Conservation (phyloP, 2,113 vertebrate genomes). For the Syrrhaptes paradoxus region DNA sequence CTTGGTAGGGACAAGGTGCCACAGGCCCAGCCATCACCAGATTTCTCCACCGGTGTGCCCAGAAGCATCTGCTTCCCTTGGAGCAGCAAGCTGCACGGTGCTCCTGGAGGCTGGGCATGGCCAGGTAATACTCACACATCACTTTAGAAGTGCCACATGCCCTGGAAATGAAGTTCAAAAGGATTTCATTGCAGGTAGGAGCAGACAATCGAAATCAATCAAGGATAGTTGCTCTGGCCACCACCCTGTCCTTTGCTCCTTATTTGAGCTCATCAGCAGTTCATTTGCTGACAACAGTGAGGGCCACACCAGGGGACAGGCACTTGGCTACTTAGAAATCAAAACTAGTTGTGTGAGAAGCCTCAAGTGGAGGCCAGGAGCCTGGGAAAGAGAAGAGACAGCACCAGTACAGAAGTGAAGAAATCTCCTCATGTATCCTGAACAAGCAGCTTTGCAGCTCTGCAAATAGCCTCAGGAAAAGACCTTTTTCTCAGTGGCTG, state of each 20-base stretch:
- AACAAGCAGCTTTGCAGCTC: neutral
- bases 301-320: neutral
- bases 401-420: neutral
- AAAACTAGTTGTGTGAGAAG: neutral
- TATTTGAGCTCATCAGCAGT: neutral
- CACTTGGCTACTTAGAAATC: neutral
- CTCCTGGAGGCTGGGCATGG: neutral
- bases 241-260: constrained; percentile 12
- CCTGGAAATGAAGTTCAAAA: neutral
- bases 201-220: neutral
- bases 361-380: neutral
- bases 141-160: neutral
- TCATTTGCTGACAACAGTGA: neutral
- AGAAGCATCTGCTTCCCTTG: neutral
- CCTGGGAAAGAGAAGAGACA: neutral
- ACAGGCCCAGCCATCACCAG: neutral
- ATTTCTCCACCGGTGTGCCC: neutral
- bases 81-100: neutral
- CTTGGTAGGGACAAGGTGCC: neutral
- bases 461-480: neutral
- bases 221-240: neutral
- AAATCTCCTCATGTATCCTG: neutral
- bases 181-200: neutral
- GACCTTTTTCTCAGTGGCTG: neutral
- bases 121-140: neutral